Base-by-base conservation (phyloP, 2,888 invertebrate species). In the Microplitis deprimator region DNA sequence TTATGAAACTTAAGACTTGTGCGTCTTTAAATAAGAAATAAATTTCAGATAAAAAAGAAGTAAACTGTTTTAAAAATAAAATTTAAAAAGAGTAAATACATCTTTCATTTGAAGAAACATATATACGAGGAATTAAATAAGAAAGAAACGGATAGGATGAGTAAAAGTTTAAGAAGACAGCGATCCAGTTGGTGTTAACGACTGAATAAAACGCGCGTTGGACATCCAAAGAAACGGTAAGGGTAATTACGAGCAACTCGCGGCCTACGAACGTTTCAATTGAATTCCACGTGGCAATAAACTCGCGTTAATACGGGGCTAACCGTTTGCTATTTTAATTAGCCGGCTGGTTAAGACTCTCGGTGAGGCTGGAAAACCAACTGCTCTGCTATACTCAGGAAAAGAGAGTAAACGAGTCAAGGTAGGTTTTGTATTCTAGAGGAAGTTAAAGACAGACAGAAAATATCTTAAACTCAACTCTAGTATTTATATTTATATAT, bases 321-420 rank as follows among this genome's bases (percentile, higher is more conserved):
- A 86, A 86, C 85, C 83, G 84, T 84, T 85, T 83, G 86, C 87
- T 86, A 86, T 87, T 89, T 89, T 88, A 87, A 88, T 88, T 86
- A 87, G 85, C 87, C 83, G 82, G 29, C 69, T 17, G 50, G 73
- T 68, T 38, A 20, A 40, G n/a, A 60, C 41, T 78, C 68, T 62
- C 59, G 17, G 10, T 50, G 59, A 73, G 38, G 29, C 29, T 29
- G 29, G 29, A 29, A 29, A 29, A 29, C 29, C 29, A 29, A 29
- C 29, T 29, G 29, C 29, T 29, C 29, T 29, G 4, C 29, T 29
- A 29, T 29, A 20, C 73, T 65, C 73, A 73, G 74, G 73, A 74
- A 73, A 68, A 71, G 17, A 67, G 59, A 59, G 29, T 29, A 29
- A 29, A 29, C 29, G 29, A 29, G 29, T 29, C 29, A 29, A 29